phyloP scores from a whole-genome alignment of 1,140 invertebrate genomes.

The Parasteatoda tepidariorum region DNA sequence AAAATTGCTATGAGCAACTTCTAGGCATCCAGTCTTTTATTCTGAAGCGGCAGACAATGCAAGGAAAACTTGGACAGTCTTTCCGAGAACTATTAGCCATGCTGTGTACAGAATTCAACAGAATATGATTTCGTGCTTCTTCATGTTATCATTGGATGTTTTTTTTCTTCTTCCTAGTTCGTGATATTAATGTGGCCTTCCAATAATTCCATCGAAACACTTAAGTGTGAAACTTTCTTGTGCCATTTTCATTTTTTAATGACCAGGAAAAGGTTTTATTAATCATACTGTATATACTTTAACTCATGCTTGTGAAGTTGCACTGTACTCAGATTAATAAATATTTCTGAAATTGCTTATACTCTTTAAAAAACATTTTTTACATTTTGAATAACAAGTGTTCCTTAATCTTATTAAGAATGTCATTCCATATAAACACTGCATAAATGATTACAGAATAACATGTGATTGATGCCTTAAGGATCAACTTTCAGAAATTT shows the following conservation, averaged over 20 bases:
- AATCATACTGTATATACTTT: background rate
- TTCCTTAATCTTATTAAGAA: background rate
- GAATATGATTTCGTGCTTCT: slow-evolving; percentile 19
- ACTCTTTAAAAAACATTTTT: background rate
- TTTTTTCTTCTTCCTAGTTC: background rate
- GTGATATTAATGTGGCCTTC: slow-evolving; percentile 55
- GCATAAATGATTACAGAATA: background rate
- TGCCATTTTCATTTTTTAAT: slow-evolving; percentile 49
- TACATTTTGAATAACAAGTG: background rate
- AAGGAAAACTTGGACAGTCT: slow-evolving; percentile 76
- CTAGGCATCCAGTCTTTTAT: slow-evolving; percentile 75
- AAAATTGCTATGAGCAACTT: slow-evolving; percentile 77
- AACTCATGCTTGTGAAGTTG: background rate
- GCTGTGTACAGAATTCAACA: slow-evolving; percentile 68
- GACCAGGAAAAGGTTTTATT: background rate
- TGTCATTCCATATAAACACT: background rate
- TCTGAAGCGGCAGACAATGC: slow-evolving; percentile 75
- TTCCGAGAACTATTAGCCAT: slow-evolving; percentile 77
- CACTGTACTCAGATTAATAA: background rate
- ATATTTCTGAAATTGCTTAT: background rate
- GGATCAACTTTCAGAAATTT: background rate
- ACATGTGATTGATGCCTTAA: background rate
- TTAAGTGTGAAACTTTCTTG: slow-evolving; percentile 1
- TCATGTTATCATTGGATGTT: background rate
- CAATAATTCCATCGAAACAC: background rate